Conservation (phyloP, 1,140 invertebrate species). For the Aphidius ervi region DNA sequence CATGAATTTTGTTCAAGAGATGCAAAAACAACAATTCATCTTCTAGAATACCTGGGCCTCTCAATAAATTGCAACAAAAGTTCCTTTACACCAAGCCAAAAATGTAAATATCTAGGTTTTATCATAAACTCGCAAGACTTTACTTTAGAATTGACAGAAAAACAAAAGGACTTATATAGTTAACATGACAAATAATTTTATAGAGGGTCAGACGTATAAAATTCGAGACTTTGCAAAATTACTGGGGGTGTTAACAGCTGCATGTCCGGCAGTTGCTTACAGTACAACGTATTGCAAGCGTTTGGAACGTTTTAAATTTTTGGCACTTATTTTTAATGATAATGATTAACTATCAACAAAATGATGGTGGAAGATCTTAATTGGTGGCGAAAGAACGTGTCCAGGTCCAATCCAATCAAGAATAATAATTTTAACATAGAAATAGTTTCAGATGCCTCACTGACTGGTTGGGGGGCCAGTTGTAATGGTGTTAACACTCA, state of each 20-base stretch:
- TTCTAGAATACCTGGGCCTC: slow-evolving; percentile 21
- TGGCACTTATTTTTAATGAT: neutral
- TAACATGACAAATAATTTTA: neutral
- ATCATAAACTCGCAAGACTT: slow-evolving; percentile 11
- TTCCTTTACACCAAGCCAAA: slow-evolving; percentile 4
- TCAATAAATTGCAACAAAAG: slow-evolving; percentile 16
- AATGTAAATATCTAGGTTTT: slow-evolving; percentile 17
- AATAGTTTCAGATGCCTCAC: slow-evolving; percentile 33
- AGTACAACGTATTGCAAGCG: slow-evolving; percentile 4
- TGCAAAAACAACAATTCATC: slow-evolving; percentile 11
- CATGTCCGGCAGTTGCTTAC: slow-evolving; percentile 10
- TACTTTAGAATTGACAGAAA: slow-evolving; percentile 10
- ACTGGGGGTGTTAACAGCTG: slow-evolving; percentile 5
- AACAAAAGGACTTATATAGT: slow-evolving; percentile 9
- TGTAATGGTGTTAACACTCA: slow-evolving; percentile 22
- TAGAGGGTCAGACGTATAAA: neutral
- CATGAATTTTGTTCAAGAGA: slow-evolving; percentile 16
- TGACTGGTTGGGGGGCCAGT: slow-evolving; percentile 29
- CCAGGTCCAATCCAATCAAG: slow-evolving; percentile 11
- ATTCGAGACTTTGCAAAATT: slow-evolving; percentile 11
- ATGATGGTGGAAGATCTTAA: slow-evolving; percentile 11
- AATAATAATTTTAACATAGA: slow-evolving; percentile 20
- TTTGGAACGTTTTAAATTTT: slow-evolving; percentile 6
- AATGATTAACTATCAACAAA: slow-evolving; percentile 3
- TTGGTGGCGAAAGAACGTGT: slow-evolving; percentile 9